Evolutionary conservation across 2,888 invertebrate species (phyloP).

Genomic region (Agrochola lychnidis): DNA sequence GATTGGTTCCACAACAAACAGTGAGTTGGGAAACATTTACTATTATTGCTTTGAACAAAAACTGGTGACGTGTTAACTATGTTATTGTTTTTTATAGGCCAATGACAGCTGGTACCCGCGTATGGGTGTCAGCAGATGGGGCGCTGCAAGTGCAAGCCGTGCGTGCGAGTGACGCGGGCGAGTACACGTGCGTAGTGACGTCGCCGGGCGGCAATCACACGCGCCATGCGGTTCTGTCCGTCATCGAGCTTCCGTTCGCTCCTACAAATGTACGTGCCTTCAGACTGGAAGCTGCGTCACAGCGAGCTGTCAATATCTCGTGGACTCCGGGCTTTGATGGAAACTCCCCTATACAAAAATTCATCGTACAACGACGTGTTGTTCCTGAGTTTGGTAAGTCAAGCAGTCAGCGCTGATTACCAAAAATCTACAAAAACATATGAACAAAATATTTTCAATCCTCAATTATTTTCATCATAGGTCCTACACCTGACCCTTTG

Average conservation of each 20-base stretch:
- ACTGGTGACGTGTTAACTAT: not conserved
- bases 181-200: conserved; percentile 97
- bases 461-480: conserved; percentile 82
- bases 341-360: conserved; percentile 98
- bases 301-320: conserved; percentile 96
- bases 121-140: conserved; percentile 95
- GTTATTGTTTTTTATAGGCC: conserved; percentile 73
- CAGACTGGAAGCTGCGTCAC: conserved; percentile 92
- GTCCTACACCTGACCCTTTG: conserved; percentile 95
- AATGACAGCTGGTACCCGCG: conserved; percentile 92
- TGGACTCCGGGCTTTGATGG: conserved; percentile 99
- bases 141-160: conserved; percentile 97
- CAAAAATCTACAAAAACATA: not conserved
- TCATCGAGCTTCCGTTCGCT: conserved; percentile 98
- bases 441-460: not conserved
- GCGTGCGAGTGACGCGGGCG: conserved; percentile 97
- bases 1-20: conserved; percentile 97
- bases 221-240: conserved; percentile 93
- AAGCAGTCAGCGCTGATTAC: not conserved
- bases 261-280: conserved; percentile 96
- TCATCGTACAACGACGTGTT: conserved; percentile 97
- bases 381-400: conserved; percentile 95
- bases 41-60: conserved; percentile 25
- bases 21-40: conserved; percentile 87
- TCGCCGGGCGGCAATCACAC: conserved; percentile 98